Conservation (phyloP, 2,113 vertebrate species). For the Lanius collurio region DNA sequence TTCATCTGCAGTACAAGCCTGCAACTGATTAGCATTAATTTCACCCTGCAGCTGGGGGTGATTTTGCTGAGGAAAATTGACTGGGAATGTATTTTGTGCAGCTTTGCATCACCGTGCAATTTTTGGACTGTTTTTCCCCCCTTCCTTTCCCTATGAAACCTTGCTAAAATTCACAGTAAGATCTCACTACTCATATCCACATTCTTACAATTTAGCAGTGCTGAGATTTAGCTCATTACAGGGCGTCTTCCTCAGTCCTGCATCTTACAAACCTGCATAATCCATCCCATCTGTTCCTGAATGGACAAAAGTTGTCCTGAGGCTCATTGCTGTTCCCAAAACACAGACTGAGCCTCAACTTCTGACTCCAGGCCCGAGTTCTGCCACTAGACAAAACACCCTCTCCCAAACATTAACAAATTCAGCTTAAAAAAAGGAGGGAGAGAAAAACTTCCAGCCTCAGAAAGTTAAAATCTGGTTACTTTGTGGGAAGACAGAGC, state of each 20-base stretch:
- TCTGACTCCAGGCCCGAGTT: neutral
- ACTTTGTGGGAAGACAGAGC: neutral
- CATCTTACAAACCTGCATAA: neutral
- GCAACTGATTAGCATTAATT: slow-evolving; percentile 47
- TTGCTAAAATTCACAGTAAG: neutral
- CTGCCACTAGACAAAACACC: slow-evolving; percentile 13
- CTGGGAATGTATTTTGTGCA: neutral
- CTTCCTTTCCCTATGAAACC: neutral
- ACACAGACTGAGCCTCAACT: neutral
- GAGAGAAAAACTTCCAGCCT: neutral
- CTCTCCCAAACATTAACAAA: neutral
- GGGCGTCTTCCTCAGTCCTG: neutral
- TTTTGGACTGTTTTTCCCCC: neutral
- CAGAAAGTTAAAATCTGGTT: neutral
- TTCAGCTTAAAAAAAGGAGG: neutral
- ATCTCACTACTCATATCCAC: neutral
- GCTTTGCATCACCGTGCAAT: neutral
- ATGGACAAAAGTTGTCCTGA: slow-evolving; percentile 6
- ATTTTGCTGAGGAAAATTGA: neutral
- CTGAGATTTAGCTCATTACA: neutral
- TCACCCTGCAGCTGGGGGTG: neutral
- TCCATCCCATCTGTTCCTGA: neutral
- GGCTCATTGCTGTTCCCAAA: neutral
- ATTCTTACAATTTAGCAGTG: neutral
- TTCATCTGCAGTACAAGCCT: slow-evolving; percentile 50